phyloP scores from a whole-genome alignment of 35 echinoderm and acorn worm genomes.

The Apostichopus parvimensis region DNA sequence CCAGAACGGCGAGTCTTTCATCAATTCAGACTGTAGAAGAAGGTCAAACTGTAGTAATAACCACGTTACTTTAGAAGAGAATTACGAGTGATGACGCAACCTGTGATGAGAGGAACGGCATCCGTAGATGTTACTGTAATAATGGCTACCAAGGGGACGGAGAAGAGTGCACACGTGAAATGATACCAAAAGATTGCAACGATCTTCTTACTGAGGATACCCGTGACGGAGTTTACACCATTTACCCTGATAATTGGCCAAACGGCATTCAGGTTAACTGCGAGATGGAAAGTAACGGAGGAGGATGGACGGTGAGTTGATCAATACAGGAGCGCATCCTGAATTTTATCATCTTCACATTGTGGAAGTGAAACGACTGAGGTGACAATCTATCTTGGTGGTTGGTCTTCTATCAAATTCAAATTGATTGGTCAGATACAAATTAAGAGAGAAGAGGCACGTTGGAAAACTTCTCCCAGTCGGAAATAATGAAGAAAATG shows the following conservation, averaged over 20 bases:
- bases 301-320: conserved; percentile 2
- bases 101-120: background rate
- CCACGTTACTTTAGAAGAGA: background rate
- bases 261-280: background rate
- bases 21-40: background rate
- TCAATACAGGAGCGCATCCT: no score
- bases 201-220: background rate
- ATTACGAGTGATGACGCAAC: background rate
- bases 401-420: no score
- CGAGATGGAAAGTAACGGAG: conserved; percentile 1
- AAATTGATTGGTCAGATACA: no score
- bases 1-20: background rate
- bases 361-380: no score
- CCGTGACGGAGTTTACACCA: background rate
- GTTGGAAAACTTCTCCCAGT: no score
- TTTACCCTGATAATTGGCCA: background rate
- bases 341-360: no score
- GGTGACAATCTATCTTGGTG: no score
- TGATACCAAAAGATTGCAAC: background rate
- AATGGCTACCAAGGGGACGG: background rate
- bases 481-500: no score
- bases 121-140: background rate
- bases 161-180: background rate
- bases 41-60: background rate
- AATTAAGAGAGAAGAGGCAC: no score